Percentiles rank a stretch among this genome's conserved stretches.
Evolutionary conservation across 2,797 vertebrate genomes (phyloP).

Genomic region (Brotula barbata): DNA sequence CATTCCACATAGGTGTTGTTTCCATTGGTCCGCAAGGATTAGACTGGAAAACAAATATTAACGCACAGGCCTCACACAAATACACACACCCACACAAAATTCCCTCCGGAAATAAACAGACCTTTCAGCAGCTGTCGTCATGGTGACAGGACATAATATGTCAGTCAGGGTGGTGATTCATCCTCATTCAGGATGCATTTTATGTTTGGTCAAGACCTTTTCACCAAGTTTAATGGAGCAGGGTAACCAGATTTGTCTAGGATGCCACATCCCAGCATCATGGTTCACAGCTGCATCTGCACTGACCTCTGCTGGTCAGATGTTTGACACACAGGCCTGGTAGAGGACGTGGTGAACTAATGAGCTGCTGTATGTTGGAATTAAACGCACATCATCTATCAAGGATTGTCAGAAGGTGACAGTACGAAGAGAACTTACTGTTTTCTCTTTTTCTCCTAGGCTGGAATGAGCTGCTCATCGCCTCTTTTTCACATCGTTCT

Average conservation of each 20-base stretch:
- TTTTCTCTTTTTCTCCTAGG: conserved; percentile 59
- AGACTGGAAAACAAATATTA: no score
- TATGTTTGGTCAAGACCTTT: conserved; percentile 40
- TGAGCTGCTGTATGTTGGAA: no score
- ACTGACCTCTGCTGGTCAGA: conserved; percentile 68
- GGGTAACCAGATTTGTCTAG: conserved; percentile 59
- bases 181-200: conserved; percentile 46
- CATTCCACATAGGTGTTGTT: no score
- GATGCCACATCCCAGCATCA: conserved; percentile 40
- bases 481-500: conserved; percentile 95
- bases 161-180: conserved; percentile 16
- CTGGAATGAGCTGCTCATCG: conserved; percentile 96
- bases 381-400: neutral
- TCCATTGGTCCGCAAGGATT: no score
- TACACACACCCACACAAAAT: neutral
- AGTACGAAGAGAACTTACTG: neutral
- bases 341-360: conserved; percentile 7
- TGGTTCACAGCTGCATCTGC: conserved; percentile 9
- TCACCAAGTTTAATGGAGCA: conserved; percentile 57
- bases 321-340: conserved; percentile 22
- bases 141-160: conserved; percentile 8
- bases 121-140: conserved; percentile 1
- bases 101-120: conserved; percentile 3
- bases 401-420: neutral
- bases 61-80: neutral